Evolutionary conservation across 2,888 invertebrate species (phyloP), one percentile per base, ranked within the genome.

Genomic region (Helicoverpa assulta): DNA sequence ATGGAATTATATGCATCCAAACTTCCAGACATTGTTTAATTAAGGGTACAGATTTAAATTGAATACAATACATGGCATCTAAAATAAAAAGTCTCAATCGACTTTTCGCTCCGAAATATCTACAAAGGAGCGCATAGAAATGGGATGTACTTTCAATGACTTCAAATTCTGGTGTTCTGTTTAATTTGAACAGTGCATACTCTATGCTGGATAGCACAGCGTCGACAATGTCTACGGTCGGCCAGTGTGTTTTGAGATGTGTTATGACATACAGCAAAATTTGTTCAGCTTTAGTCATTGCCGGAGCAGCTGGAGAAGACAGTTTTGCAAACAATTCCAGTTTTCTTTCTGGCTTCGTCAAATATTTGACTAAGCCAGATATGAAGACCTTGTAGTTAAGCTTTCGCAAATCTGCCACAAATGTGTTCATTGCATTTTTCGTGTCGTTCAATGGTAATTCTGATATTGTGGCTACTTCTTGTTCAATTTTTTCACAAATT

Each of bases 31-130:
- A 94, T 67, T 93, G 91, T 69, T 90, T 93, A 26, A 96, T 89
- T 3, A 96, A 82, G 8, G 91, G 86, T 16, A 94, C 85, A 2
- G 94, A 89, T 84, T 93, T 95, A 70, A 85, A 95, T 59, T 92
- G 90, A 37, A 95, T 87, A 71, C 95, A 95, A 77, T 96, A 96
- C 93, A 96, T 92, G 4, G 95, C 94, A 81, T 95, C 94, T 55
- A 96, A 76, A 65, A 96, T 88, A 67, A 96, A 96, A 6, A 91
- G 66, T 62, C 93, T 88, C 55, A 96, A 77, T 4, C 91, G 88
- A 70, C 89, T 90, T 70, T 88, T 91, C 58, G 90, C 84, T 57
- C 88, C 84, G 60, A 88, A 90, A 76, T 90, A 90, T 78, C 92
- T 89, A 79, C 96, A 96, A 19, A 94, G 71, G 14, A 93, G 81